Conservation (phyloP, 1,140 invertebrate species). For the Formica exsecta region DNA sequence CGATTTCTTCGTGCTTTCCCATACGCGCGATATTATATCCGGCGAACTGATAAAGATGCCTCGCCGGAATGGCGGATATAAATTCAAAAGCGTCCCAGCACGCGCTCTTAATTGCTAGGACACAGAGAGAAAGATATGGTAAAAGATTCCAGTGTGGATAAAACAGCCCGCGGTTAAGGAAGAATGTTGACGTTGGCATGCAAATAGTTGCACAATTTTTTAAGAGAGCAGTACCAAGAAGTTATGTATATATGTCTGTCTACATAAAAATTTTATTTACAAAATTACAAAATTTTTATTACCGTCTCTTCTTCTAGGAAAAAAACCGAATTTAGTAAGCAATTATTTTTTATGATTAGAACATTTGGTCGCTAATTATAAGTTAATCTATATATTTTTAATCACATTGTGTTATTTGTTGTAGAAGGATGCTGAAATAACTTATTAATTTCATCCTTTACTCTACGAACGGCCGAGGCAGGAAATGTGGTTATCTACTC, state of each 20-base stretch:
- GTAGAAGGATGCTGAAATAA: background rate
- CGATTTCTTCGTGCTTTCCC: conserved; percentile 43
- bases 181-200: background rate
- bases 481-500: conserved; percentile 23
- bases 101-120: conserved; percentile 45
- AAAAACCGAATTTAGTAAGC: background rate
- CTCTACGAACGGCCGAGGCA: background rate
- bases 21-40: conserved; percentile 9
- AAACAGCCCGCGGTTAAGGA: conserved; percentile 1
- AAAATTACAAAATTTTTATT: background rate
- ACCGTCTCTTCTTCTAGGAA: background rate
- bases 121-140: conserved; percentile 1
- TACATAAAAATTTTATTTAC: background rate
- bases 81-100: conserved; percentile 32
- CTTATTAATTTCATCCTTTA: conserved; percentile 17
- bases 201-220: background rate
- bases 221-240: background rate
- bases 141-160: background rate
- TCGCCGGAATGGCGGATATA: conserved; percentile 8
- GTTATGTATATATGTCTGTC: too few species aligned
- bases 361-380: background rate
- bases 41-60: conserved; percentile 33
- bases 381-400: background rate
- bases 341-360: background rate
- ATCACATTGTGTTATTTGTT: background rate